Percentiles rank a stretch among this genome's conserved stretches.
Evolutionary conservation across 1,140 invertebrate species (phyloP).

Genomic region (Odontomachus brunneus): DNA sequence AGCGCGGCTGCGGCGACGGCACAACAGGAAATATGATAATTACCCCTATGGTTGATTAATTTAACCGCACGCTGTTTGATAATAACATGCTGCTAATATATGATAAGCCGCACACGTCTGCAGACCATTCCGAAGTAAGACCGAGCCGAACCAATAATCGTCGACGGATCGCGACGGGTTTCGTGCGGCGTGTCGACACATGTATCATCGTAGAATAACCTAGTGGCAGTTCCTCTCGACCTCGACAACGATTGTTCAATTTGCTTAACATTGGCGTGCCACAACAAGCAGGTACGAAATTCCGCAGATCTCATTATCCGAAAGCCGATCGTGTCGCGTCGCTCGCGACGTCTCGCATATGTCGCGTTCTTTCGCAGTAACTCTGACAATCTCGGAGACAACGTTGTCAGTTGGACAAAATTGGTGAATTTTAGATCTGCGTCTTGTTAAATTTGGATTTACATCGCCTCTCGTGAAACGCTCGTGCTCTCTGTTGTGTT

Average conservation of each 20-base stretch:
- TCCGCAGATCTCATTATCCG: too few relatives aligned
- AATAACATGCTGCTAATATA: constrained; percentile 77
- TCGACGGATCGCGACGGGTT: constrained; percentile 31
- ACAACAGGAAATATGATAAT: constrained; percentile 80
- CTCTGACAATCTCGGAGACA: too few relatives aligned
- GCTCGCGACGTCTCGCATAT: too few relatives aligned
- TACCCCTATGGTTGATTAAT: constrained; percentile 77
- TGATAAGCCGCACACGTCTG: constrained; percentile 71
- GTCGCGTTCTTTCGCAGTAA: too few relatives aligned
- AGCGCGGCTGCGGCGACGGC: constrained; percentile 7
- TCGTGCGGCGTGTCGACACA: constrained; percentile 50
- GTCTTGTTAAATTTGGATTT: too few relatives aligned
- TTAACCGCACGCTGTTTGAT: constrained; percentile 73
- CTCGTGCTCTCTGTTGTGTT: too few relatives aligned
- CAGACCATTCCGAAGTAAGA: constrained; percentile 56
- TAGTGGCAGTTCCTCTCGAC: constrained; percentile 33
- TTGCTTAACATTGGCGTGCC: too few relatives aligned
- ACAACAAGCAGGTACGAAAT: too few relatives aligned
- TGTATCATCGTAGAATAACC: constrained; percentile 65
- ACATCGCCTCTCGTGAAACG: too few relatives aligned
- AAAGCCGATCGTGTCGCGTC: too few relatives aligned
- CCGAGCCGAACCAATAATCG: constrained; percentile 61
- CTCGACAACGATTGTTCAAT: not conserved
- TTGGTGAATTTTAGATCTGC: too few relatives aligned
- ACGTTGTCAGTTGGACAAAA: too few relatives aligned